These are phyloP conservation scores for Drosophila nr. perissopoda DNA, from an alignment of 2,888 invertebrate species.

Conservation along the genomic window DNA sequence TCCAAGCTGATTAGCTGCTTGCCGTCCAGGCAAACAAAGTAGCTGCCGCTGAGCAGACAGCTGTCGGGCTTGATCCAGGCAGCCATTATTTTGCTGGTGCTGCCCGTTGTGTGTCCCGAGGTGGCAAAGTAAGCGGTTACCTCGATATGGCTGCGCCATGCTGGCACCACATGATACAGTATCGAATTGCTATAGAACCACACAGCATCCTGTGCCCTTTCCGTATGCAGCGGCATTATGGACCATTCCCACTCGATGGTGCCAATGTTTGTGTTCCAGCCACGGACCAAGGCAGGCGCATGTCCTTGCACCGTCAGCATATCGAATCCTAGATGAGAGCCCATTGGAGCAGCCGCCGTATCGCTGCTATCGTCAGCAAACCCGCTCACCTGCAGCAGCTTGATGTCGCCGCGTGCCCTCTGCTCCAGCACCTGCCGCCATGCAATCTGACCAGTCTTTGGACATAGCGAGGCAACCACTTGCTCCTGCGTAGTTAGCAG, in stretches of 20 bases:
- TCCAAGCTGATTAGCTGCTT: constrained; percentile 88
- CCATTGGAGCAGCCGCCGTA: constrained; percentile 79
- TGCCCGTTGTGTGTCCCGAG: constrained; percentile 86
- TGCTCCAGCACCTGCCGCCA: constrained; percentile 94
- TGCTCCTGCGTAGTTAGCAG: constrained; percentile 94
- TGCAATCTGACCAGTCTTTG: constrained; percentile 89
- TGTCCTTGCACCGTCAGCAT: constrained; percentile 91
- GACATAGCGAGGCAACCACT: constrained; percentile 92
- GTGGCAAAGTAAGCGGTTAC: constrained; percentile 88
- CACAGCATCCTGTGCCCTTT: constrained; percentile 85
- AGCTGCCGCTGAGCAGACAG: constrained; percentile 88
- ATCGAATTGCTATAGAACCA: constrained; percentile 87
- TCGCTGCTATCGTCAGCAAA: constrained; percentile 63
- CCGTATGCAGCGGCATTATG: constrained; percentile 83
- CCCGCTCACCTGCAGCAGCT: constrained; percentile 85
- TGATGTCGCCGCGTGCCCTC: constrained; percentile 87
- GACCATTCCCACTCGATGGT: constrained; percentile 92
- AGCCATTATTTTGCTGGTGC: constrained; percentile 87
- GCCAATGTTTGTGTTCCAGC: constrained; percentile 91
- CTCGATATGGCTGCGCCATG: constrained; percentile 88
- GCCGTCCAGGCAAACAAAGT: constrained; percentile 88
- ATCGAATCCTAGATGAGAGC: constrained; percentile 86
- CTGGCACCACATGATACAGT: constrained; percentile 88
- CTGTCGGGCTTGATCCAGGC: constrained; percentile 86
- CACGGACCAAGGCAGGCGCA: constrained; percentile 90